Conservation (phyloP, 2,888 invertebrate species). For the Drosophila parthenogenetica region DNA sequence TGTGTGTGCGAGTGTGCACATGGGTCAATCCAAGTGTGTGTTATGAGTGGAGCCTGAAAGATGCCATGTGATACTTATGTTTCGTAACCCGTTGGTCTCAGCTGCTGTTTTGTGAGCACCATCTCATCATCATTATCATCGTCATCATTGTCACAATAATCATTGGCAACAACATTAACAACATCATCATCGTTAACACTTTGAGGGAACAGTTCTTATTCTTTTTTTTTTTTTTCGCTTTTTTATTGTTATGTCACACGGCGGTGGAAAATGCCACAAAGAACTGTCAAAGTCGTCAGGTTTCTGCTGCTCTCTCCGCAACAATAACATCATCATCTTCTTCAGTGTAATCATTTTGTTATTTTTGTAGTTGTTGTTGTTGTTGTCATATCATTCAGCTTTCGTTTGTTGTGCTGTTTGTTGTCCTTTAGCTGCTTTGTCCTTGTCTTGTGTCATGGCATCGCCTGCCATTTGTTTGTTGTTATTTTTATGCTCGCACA, state of each 20-base stretch:
- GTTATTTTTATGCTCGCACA: constrained; percentile 73
- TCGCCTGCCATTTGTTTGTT: constrained; percentile 62
- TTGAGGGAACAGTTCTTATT: constrained; percentile 43
- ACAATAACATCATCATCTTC: constrained; percentile 23
- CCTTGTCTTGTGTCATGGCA: constrained; percentile 49
- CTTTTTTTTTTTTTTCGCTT: constrained; percentile 1
- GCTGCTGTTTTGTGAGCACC: constrained; percentile 24
- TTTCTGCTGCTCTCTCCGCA: constrained; percentile 16
- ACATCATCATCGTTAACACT: constrained; percentile 66
- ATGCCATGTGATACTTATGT: constrained; percentile 34
- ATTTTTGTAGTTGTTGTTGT: constrained; percentile 18
- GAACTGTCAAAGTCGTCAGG: constrained; percentile 74
- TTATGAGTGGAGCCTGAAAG: constrained; percentile 19
- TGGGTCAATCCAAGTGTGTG: constrained; percentile 25
- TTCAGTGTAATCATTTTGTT: constrained; percentile 33
- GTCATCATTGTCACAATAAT: constrained; percentile 38
- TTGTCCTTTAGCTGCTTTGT: constrained; percentile 66
- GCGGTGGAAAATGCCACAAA: constrained; percentile 66
- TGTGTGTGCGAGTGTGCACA: constrained; percentile 17
- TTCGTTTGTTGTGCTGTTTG: constrained; percentile 26
- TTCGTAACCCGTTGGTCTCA: constrained; percentile 21
- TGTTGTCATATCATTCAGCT: constrained; percentile 63
- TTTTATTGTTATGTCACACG: constrained; percentile 27
- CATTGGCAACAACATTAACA: constrained; percentile 35
- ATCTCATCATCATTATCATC: constrained; percentile 40